Base-by-base conservation (phyloP, 2,113 vertebrate genomes). In the Chlamydotis undulata region DNA sequence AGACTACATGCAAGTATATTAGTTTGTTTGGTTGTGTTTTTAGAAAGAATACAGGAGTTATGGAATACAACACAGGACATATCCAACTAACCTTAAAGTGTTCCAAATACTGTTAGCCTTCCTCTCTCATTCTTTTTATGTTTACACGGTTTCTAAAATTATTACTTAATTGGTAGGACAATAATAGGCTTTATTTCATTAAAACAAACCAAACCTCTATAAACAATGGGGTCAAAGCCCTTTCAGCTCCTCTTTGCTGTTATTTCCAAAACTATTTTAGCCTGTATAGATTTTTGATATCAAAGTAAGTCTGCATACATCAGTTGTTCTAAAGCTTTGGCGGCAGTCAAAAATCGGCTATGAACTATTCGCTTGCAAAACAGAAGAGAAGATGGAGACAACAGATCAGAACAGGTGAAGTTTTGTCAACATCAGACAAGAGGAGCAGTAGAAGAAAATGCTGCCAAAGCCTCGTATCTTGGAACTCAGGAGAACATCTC, bases 1-100 rank as follows among this genome's bases (percentile, higher is more conserved):
- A 56, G 14, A 49, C 63, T 4, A 45, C 2, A 59, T 2, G 2
- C 0, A 1, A 71, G 31, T 12, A 6, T 7, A 21, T 75, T n/a
- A 39, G 10, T 9, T 56, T 12, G 6, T 8, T 28, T 39, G 41
- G 16, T 19, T 71, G 29, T 24, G 21, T 7, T 84, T 74, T 71
- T 45, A 31, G 37, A 64, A 87, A 64, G 24, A 81, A 37, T 5
- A 74, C 16, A 70, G 41, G 21, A 69, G 26, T 19, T 52, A 47
- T 0, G 6, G 67, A 85, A 68, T 23, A 74, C 19, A 64, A 68
- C 19, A 64, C 23, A 67, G 71, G 29, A 64, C 2, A 0, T 33
- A 57, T 23, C 18, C 49, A 78, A 59, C 78, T 75, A 94, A 35
- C 37, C 39, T 71, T 76, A 82, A 90, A 68, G 14, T 56, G n/a